A percentile compares a stretch with the other conserved stretches of the same genome.
phyloP scores from a whole-genome alignment of 2,113 vertebrate genomes.

The Aspidoscelis tigris region DNA sequence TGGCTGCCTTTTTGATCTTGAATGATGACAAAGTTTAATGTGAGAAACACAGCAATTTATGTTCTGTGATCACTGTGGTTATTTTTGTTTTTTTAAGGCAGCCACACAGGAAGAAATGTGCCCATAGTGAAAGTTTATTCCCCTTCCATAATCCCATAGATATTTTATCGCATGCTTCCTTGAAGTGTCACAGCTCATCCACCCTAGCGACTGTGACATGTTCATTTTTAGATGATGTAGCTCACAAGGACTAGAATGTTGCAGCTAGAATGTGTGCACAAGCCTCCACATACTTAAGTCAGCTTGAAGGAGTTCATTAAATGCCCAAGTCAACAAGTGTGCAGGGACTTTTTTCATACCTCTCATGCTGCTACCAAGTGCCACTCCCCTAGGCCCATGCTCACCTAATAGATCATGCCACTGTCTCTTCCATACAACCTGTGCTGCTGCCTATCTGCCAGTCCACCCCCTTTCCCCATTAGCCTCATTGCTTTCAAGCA shows the following conservation, averaged over 20 bases:
- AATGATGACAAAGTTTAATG: not conserved
- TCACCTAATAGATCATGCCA: too few relatives aligned
- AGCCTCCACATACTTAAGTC: too few relatives aligned
- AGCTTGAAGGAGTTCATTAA: too few relatives aligned
- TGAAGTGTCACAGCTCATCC: not conserved
- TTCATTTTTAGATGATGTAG: not conserved
- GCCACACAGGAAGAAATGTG: not conserved
- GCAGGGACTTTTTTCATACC: too few relatives aligned
- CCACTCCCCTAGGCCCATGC: too few relatives aligned
- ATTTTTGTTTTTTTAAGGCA: too few relatives aligned
- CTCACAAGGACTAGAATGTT: not conserved
- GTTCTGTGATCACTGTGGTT: not conserved
- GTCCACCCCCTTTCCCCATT: too few relatives aligned
- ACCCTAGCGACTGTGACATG: not conserved
- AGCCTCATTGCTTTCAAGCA: too few relatives aligned
- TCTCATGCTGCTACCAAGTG: too few relatives aligned
- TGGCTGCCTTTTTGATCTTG: not conserved
- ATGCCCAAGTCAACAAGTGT: too few relatives aligned
- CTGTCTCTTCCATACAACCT: too few relatives aligned
- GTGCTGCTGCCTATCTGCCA: too few relatives aligned
- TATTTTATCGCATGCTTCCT: not conserved
- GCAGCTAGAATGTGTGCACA: not conserved
- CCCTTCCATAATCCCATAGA: not conserved
- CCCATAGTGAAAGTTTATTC: not conserved
- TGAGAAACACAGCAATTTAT: not conserved